Base-by-base conservation (phyloP, 2,888 invertebrate species). In the Drosophila paranaensis region DNA sequence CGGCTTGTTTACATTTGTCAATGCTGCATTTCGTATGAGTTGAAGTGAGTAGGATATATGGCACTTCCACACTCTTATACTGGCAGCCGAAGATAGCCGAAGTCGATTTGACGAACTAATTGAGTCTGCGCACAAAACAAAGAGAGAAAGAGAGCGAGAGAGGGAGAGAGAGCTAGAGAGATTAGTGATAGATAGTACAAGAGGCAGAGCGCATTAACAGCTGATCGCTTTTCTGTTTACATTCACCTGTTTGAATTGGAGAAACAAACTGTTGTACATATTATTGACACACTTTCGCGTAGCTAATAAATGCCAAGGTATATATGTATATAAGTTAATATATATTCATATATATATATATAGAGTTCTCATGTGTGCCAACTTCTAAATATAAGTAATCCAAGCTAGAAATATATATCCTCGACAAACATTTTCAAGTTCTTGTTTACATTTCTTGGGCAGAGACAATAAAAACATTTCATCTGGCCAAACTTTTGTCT, bases 1-100 rank as follows among this genome's bases (percentile, higher is more conserved):
- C 25, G 45, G 1, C 72, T 81, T 85, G 85, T 85, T 85, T 85
- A 85, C 85, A 76, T 77, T 62, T 57, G 40, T n/a, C 39, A 25
- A 16, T 43, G 8, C 20, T 33, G 33, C 35, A 39, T 9, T 14
- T 9, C 9, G 5, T 2, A 45, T 63, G 37, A 5, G 74, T 25
- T 20, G 27, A 60, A 76, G 62, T 54, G 71, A 74, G 45, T 61
- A 53, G n/a, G 50, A 42, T 45, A 62, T 43, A 45, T 20, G 11
- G 0, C 20, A 33, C 11, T 6, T 4, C 0, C 0, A 0, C 1
- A 40, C 81, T 86, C 84, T 74, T 88, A 86, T 86, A 82, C 80
- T 5, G n/a, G 43, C 40, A 57, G 56, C 51, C 70, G 63, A 78
- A 71, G 57, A 10, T 16, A 55, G 20, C 40, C 66, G 65, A 77